phyloP scores from a whole-genome alignment of 2,113 vertebrate genomes.

The Clarias magur region DNA sequence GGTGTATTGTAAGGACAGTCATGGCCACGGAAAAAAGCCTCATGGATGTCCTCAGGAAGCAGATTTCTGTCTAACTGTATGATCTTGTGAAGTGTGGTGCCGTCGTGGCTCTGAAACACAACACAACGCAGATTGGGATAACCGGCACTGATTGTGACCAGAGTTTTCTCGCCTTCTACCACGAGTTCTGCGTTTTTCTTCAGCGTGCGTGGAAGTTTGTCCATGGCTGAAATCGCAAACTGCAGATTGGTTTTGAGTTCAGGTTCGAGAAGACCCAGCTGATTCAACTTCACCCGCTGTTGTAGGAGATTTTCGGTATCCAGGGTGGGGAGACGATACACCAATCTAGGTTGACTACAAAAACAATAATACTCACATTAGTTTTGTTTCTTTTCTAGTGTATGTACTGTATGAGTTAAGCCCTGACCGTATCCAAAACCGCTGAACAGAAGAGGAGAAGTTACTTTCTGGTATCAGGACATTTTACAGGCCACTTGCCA shows the following conservation, averaged over 20 bases:
- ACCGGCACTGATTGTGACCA: background rate
- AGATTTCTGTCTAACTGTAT: background rate
- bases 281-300: background rate
- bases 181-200: background rate
- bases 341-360: background rate
- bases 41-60: background rate
- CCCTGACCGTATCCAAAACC: no score
- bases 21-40: conserved; percentile 12
- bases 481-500: no score
- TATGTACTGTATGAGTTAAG: no score
- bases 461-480: no score
- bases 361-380: no score
- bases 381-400: no score
- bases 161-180: background rate
- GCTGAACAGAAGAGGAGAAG: no score
- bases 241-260: conserved; percentile 16
- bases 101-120: background rate
- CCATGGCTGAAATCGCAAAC: conserved; percentile 3
- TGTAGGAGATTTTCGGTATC: background rate
- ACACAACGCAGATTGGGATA: rapidly evolving
- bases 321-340: background rate
- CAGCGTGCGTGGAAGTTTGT: background rate
- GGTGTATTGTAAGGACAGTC: background rate
- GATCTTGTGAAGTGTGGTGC: conserved; percentile 7
- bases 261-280: background rate